Percentiles rank a stretch among this genome's conserved stretches.
phyloP scores from a whole-genome alignment of 2,888 invertebrate genomes.

The Epicampocera succincta region DNA sequence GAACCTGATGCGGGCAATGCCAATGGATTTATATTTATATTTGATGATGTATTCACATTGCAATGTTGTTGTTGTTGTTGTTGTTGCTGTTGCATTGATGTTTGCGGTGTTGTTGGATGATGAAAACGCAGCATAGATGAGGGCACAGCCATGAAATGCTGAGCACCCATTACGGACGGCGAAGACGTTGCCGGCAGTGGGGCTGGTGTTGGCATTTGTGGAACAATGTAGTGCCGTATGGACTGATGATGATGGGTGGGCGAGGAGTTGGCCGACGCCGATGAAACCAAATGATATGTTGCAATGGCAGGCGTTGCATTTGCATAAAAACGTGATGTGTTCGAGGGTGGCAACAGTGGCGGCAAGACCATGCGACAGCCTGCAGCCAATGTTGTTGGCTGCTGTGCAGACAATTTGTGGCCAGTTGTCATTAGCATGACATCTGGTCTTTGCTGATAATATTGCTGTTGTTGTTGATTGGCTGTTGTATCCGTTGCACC shows the following conservation, averaged over 20 bases:
- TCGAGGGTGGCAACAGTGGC: slow-evolving; percentile 11
- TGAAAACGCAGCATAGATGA: slow-evolving; percentile 77
- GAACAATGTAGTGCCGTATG: slow-evolving; percentile 67
- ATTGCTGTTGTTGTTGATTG: slow-evolving; percentile 69
- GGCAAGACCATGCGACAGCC: slow-evolving; percentile 59
- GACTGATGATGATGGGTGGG: slow-evolving; percentile 68
- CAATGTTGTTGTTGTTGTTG: slow-evolving; percentile 65
- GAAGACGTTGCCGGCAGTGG: slow-evolving; percentile 64
- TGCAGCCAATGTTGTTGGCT: slow-evolving; percentile 49
- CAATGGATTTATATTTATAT: slow-evolving; percentile 66
- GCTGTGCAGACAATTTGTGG: slow-evolving; percentile 64
- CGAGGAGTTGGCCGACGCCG: slow-evolving; percentile 70
- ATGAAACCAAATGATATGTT: slow-evolving; percentile 69
- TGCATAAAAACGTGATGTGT: slow-evolving; percentile 56
- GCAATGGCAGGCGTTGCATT: slow-evolving; percentile 70
- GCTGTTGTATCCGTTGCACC: slow-evolving; percentile 72
- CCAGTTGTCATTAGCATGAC: slow-evolving; percentile 70
- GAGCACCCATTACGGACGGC: slow-evolving; percentile 67
- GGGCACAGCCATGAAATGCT: slow-evolving; percentile 78
- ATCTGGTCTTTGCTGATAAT: slow-evolving; percentile 69
- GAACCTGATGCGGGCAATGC: slow-evolving; percentile 73
- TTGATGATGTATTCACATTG: slow-evolving; percentile 60
- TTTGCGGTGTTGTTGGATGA: slow-evolving; percentile 70
- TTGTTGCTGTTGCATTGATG: slow-evolving; percentile 60
- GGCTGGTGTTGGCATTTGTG: slow-evolving; percentile 66